Percentiles rank a stretch among this genome's conserved stretches.
Evolutionary conservation across 92 coral and sea anemone genomes (phyloP).

Genomic region (Isaurus tuberculatus): DNA sequence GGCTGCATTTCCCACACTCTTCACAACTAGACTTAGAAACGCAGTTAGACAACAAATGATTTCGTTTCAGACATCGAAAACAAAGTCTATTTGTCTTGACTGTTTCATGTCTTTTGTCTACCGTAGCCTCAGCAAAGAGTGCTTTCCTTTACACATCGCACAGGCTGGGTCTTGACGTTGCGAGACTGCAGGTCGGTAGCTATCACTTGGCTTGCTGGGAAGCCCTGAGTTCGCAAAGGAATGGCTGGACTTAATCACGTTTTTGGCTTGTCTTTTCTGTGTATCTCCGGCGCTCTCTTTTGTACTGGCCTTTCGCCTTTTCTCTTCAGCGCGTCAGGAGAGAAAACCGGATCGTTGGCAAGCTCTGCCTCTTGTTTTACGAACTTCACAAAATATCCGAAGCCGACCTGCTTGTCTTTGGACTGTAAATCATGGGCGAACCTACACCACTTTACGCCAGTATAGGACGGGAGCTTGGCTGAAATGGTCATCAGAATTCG

Average conservation of each 20-base stretch:
- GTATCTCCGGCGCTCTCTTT: conserved; percentile 18
- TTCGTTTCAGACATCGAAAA: conserved; percentile 58
- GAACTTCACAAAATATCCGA: conserved; percentile 46
- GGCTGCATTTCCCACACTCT: conserved; percentile 65
- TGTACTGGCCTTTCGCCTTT: no score
- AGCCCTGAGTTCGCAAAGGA: conserved; percentile 8
- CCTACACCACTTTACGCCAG: conserved; percentile 60
- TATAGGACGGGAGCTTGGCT: conserved; percentile 60
- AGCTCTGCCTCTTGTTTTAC: no score
- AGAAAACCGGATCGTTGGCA: no score
- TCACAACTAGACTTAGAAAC: conserved; percentile 46
- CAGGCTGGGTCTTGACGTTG: conserved; percentile 44
- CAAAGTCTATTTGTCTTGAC: conserved; percentile 61
- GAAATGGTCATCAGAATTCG: conserved; percentile 33
- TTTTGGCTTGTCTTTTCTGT: conserved; percentile 18
- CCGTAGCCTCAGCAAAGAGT: conserved; percentile 48
- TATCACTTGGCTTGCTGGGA: conserved; percentile 34
- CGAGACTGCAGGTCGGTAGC: conserved; percentile 17
- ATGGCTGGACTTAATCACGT: conserved; percentile 8
- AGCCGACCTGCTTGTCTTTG: conserved; percentile 33
- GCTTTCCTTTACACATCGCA: conserved; percentile 57
- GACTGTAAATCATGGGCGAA: conserved; percentile 58
- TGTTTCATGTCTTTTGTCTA: conserved; percentile 53
- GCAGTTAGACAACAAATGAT: conserved; percentile 68
- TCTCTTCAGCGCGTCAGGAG: no score